Percentiles rank a stretch among this genome's conserved stretches.
Conservation (phyloP, 1,140 invertebrate genomes). For the Hermatobates lingyangjiaoensis region DNA sequence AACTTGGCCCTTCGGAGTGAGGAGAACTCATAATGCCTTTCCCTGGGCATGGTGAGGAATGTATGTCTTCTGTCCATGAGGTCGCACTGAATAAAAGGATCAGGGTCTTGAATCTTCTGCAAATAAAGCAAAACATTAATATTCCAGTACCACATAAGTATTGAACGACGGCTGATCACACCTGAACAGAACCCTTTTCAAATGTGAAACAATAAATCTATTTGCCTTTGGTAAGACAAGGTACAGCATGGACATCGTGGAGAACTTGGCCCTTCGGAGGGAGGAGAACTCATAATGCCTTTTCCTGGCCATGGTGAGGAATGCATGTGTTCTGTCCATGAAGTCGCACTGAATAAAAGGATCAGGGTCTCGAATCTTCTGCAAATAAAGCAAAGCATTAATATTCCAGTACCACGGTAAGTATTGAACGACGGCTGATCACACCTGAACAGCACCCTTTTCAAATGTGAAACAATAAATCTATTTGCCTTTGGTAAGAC, state of each 20-base stretch:
- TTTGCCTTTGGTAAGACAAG: too few species aligned
- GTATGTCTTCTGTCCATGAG: conserved; percentile 99
- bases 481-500: too few species aligned
- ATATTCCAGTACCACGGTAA: too few species aligned
- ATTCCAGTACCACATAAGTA: too few species aligned
- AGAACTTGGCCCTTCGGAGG: conserved; percentile 82
- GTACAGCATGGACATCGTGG: conserved; percentile 92
- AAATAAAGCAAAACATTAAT: too few species aligned
- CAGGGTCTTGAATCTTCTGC: conserved; percentile 82
- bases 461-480: too few species aligned
- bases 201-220: too few species aligned
- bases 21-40: conserved; percentile 98
- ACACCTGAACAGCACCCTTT: too few species aligned
- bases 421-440: too few species aligned
- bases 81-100: conserved; percentile 87
- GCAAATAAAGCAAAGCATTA: too few species aligned
- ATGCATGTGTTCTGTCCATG: conserved; percentile 98
- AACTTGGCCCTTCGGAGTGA: conserved; percentile 87
- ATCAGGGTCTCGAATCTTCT: conserved; percentile 90
- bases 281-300: conserved; percentile 99
- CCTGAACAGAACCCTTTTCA: too few species aligned
- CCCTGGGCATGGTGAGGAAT: conserved; percentile 93
- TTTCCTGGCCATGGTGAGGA: conserved; percentile 94
- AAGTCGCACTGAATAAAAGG: conserved; percentile 87
- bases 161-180: too few species aligned